Percentiles rank a stretch among this genome's conserved stretches.
These are phyloP conservation scores for Drosophila buzzatii DNA, from an alignment of 2,888 invertebrate genomes.

Conservation along the genomic window DNA sequence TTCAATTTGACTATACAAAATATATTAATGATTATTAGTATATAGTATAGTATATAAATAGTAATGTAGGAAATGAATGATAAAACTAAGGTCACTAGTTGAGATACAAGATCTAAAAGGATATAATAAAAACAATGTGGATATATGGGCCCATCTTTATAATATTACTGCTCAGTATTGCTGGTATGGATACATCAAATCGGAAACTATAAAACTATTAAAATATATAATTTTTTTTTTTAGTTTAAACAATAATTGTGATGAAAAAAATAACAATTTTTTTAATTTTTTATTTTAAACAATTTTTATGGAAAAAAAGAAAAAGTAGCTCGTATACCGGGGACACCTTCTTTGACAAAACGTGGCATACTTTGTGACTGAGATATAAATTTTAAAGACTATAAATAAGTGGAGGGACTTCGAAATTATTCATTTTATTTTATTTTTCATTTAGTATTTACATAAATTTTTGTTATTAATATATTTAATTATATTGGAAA, in stretches of 20 bases:
- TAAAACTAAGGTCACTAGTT: too few relatives aligned
- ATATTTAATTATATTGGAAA: too few relatives aligned
- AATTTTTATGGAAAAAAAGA: neutral
- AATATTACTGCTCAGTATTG: neutral
- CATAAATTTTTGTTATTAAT: neutral
- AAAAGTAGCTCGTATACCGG: constrained; percentile 9
- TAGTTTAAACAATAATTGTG: neutral
- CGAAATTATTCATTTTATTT: neutral
- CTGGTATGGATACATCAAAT: neutral
- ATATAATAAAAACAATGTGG: neutral
- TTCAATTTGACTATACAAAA: too few relatives aligned
- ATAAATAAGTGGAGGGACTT: too few relatives aligned
- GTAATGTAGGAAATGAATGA: too few relatives aligned
- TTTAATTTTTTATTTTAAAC: too few relatives aligned
- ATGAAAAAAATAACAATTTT: too few relatives aligned
- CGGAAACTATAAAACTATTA: neutral
- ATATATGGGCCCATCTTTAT: neutral
- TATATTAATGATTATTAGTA: too few relatives aligned
- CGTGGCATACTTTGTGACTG: constrained; percentile 7
- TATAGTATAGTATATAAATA: too few relatives aligned
- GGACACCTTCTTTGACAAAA: neutral
- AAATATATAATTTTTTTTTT: too few relatives aligned
- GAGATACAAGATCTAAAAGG: neutral
- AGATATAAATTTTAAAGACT: neutral
- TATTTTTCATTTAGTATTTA: neutral